phyloP scores from a whole-genome alignment of 2,113 vertebrate genomes.

The Halcyon malimbica region DNA sequence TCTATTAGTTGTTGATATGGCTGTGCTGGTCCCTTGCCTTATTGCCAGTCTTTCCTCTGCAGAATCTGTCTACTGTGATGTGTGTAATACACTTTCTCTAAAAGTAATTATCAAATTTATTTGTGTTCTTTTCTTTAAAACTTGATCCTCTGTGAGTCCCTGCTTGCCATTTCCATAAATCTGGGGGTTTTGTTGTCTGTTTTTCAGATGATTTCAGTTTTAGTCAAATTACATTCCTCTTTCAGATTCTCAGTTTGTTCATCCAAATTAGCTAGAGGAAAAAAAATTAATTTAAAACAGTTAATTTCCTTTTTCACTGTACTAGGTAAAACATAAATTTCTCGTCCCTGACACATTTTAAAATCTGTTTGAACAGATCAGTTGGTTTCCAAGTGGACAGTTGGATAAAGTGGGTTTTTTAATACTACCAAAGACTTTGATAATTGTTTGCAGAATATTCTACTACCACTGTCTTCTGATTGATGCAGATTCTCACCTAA shows the following conservation, averaged over 20 bases:
- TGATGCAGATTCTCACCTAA: neutral
- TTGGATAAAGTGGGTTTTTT: neutral
- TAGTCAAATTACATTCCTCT: neutral
- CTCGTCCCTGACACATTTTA: neutral
- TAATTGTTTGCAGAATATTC: neutral
- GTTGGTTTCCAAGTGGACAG: neutral
- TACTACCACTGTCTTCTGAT: neutral
- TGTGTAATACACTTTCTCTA: neutral
- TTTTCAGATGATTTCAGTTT: conserved; percentile 21
- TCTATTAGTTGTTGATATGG: neutral
- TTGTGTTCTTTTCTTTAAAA: neutral
- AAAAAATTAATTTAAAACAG: neutral
- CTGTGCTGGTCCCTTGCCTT: neutral
- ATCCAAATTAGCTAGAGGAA: neutral
- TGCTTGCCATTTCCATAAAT: neutral
- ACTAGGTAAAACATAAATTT: neutral
- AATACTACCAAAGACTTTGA: neutral
- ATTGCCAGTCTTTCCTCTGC: neutral
- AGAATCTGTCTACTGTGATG: neutral
- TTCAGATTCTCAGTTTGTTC: neutral
- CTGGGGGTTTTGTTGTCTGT: neutral
- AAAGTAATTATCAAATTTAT: neutral
- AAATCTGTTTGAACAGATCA: neutral
- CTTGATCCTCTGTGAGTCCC: neutral
- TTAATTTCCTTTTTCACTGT: neutral